phyloP scores from a whole-genome alignment of 2,113 vertebrate genomes.

The Coryphaenoides rupestris region DNA sequence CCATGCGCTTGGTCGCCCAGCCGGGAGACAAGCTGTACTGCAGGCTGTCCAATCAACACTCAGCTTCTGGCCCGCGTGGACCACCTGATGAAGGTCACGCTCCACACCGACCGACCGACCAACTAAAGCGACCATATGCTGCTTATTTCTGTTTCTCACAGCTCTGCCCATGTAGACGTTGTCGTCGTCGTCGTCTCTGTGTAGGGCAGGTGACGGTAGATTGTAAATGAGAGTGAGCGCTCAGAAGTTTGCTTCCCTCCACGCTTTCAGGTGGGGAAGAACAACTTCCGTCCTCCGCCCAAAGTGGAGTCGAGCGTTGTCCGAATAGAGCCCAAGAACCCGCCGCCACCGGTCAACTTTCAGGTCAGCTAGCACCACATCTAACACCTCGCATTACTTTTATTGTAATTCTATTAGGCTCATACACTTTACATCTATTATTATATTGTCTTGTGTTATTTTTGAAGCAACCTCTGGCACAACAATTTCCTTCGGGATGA shows the following conservation, averaged over 20 bases:
- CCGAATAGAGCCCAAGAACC: constrained; percentile 96
- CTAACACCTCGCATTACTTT: too few relatives aligned
- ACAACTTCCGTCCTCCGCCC: constrained; percentile 95
- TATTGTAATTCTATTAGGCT: too few relatives aligned
- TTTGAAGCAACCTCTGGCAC: too few relatives aligned
- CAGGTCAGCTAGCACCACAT: constrained; percentile 78
- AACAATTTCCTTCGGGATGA: too few relatives aligned
- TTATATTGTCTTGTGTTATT: too few relatives aligned
- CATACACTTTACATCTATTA: too few relatives aligned
- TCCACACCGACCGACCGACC: too few relatives aligned
- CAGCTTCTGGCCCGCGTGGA: constrained; percentile 93
- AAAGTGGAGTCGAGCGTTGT: constrained; percentile 99
- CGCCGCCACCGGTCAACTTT: constrained; percentile 94
- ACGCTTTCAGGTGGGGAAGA: constrained; percentile 85
- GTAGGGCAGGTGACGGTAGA: not conserved
- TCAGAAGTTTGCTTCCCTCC: not conserved
- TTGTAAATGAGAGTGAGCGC: not conserved
- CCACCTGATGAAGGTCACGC: constrained; percentile 93
- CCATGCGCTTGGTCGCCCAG: constrained; percentile 90
- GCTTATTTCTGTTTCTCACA: too few relatives aligned
- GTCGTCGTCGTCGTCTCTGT: not conserved
- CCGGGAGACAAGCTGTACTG: constrained; percentile 95
- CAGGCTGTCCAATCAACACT: constrained; percentile 93
- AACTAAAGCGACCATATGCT: too few relatives aligned
- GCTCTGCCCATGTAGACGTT: too few relatives aligned